Percentiles rank a stretch among this genome's conserved stretches.
These are phyloP conservation scores for Protophormia terraenovae DNA, from an alignment of 2,888 invertebrate genomes.

Conservation along the genomic window DNA sequence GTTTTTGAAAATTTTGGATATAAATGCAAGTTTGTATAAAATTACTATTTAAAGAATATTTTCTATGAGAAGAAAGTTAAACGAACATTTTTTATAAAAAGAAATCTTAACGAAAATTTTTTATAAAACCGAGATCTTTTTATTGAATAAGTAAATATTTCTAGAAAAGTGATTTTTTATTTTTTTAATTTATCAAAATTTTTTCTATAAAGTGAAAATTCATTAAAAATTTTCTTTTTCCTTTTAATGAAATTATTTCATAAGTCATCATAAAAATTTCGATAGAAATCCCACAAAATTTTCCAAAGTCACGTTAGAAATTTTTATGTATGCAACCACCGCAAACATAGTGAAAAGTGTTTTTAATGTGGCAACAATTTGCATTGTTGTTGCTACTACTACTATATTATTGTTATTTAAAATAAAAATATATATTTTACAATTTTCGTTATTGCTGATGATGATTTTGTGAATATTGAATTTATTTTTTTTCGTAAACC, in stretches of 20 bases:
- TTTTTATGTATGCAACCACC: not conserved
- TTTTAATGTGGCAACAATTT: slow-evolving; percentile 38
- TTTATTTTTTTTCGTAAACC: slow-evolving; percentile 4
- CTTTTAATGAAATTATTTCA: not conserved
- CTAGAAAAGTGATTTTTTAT: too few species aligned
- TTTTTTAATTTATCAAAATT: too few species aligned
- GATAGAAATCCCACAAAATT: not conserved
- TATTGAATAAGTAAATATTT: too few species aligned
- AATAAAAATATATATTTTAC: not conserved
- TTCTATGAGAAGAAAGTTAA: too few species aligned
- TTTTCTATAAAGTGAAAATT: too few species aligned
- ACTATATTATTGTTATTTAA: not conserved
- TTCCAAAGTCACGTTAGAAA: not conserved
- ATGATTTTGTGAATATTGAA: slow-evolving; percentile 14
- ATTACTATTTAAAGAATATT: too few species aligned
- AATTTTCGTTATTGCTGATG: slow-evolving; percentile 14
- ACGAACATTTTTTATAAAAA: too few species aligned
- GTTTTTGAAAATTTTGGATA: too few species aligned
- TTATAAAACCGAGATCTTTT: too few species aligned
- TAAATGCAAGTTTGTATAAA: too few species aligned
- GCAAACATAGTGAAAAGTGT: slow-evolving; percentile 34
- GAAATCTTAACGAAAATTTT: too few species aligned
- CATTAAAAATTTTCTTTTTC: too few species aligned
- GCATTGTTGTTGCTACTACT: slow-evolving; percentile 29
- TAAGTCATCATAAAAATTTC: not conserved